phyloP scores from a whole-genome alignment of 2,113 vertebrate genomes.

The Corvus cornix region DNA sequence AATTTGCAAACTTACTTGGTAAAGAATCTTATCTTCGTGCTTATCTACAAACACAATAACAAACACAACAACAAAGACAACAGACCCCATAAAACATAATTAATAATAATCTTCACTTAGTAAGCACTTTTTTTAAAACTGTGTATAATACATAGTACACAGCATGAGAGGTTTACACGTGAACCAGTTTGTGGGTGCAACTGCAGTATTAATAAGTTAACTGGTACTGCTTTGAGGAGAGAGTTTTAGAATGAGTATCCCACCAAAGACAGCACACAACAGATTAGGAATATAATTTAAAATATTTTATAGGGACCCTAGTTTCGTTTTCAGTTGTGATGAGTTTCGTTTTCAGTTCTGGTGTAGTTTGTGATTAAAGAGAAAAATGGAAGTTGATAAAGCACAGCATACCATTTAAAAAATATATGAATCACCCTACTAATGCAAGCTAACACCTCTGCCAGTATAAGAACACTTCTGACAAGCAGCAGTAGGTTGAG shows the following conservation, averaged over 20 bases:
- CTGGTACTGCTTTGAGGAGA: background rate
- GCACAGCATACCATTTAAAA: background rate
- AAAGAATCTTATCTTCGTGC: background rate
- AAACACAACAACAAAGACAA: background rate
- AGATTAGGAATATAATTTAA: background rate
- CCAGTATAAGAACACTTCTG: background rate
- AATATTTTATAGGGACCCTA: background rate
- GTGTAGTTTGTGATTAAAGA: accelerated
- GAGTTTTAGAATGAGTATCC: background rate
- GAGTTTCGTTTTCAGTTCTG: background rate
- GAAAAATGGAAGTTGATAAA: background rate
- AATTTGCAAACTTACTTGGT: background rate
- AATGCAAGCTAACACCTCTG: background rate
- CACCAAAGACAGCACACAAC: background rate
- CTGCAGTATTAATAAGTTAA: background rate
- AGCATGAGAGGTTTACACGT: background rate
- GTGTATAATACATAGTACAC: background rate
- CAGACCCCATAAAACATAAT: background rate
- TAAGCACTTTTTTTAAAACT: background rate
- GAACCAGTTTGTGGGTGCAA: background rate
- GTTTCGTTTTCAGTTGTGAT: background rate
- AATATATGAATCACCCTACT: background rate
- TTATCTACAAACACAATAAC: background rate
- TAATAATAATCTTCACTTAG: background rate
- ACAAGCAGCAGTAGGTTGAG: background rate